These are phyloP conservation scores for Proctacanthus coquilletti DNA, from an alignment of 1,140 invertebrate species.

Conservation along the genomic window DNA sequence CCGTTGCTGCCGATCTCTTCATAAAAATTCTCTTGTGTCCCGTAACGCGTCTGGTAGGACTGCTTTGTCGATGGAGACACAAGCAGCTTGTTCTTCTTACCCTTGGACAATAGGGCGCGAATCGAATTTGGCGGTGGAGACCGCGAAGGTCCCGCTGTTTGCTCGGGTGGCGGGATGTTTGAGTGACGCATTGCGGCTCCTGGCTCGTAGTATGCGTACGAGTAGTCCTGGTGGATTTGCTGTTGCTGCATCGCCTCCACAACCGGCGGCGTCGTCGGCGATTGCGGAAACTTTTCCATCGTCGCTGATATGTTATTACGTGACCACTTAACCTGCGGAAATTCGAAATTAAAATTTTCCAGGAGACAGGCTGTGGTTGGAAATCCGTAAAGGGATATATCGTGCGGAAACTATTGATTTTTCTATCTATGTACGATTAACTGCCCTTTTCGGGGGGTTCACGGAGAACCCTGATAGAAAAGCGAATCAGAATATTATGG, in stretches of 20 bases:
- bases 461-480: no score
- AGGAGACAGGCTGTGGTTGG: no score
- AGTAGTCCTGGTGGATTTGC: conserved; percentile 36
- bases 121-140: conserved; percentile 31
- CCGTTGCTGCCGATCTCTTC: conserved; percentile 55
- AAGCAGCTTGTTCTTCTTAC: conserved; percentile 23
- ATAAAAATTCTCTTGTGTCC: conserved; percentile 65
- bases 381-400: no score
- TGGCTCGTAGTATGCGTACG: conserved; percentile 62
- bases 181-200: conserved; percentile 37
- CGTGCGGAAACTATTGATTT: no score
- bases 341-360: no score
- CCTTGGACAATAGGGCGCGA: conserved; percentile 23
- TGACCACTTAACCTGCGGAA: neutral
- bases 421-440: no score
- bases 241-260: conserved; percentile 2
- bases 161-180: conserved; percentile 41
- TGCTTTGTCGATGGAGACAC: conserved; percentile 18
- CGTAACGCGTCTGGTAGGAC: conserved; percentile 21
- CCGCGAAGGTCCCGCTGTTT: conserved; percentile 17
- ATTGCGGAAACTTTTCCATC: no score
- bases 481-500: no score
- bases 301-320: no score
- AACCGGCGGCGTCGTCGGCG: no score
- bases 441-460: no score